phyloP scores from a whole-genome alignment of 2,888 invertebrate species.

The Dasysyrphus tricinctus region DNA sequence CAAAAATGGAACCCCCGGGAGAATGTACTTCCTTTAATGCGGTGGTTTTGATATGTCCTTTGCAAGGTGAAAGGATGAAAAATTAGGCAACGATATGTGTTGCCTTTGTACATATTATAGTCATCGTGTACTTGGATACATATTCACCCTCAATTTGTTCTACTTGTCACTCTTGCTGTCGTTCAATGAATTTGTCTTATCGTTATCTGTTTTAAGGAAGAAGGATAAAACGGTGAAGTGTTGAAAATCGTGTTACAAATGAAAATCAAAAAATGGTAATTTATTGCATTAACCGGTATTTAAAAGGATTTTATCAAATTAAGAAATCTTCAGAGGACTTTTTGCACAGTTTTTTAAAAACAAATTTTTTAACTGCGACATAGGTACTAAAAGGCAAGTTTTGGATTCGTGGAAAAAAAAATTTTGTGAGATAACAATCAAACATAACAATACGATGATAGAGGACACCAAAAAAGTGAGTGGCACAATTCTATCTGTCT shows the following conservation, averaged over 20 bases:
- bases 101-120: background rate
- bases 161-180: constrained; percentile 51
- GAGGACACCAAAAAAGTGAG: too few species aligned
- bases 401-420: too few species aligned
- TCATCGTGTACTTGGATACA: constrained; percentile 1
- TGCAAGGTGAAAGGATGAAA: constrained; percentile 61
- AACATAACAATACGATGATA: too few species aligned
- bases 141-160: constrained; percentile 61
- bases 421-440: too few species aligned
- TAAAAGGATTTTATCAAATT: constrained; percentile 21
- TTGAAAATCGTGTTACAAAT: constrained; percentile 31
- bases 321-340: background rate
- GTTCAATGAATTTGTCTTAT: constrained; percentile 24
- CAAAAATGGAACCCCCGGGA: background rate
- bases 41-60: constrained; percentile 12
- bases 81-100: constrained; percentile 47
- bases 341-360: background rate
- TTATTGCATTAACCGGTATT: constrained; percentile 10
- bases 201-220: background rate
- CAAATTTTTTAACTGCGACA: too few species aligned
- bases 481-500: too few species aligned
- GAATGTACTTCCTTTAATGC: constrained; percentile 9
- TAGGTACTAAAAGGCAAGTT: too few species aligned
- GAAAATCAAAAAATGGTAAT: constrained; percentile 8
- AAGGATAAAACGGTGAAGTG: constrained; percentile 17